These are phyloP conservation scores for Heterotilapia buettikoferi DNA, from an alignment of 2,113 vertebrate species.

Conservation along the genomic window DNA sequence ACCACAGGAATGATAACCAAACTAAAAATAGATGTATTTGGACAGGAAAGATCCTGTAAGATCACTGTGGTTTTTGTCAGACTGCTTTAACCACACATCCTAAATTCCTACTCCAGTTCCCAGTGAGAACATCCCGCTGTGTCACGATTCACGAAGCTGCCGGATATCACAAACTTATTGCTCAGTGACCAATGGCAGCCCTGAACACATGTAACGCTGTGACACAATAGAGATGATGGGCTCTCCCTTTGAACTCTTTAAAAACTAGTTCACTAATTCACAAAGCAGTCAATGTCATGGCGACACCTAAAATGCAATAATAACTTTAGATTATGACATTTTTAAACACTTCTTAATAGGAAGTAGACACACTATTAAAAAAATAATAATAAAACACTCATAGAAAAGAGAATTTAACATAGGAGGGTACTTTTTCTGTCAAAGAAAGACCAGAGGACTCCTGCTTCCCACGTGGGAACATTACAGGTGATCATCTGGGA, in stretches of 20 bases:
- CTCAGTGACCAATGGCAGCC: neutral
- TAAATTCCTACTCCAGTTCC: neutral
- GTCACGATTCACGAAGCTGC: neutral
- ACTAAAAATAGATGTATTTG: neutral
- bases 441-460: neutral
- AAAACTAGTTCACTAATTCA: neutral
- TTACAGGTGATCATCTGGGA: constrained; percentile 20
- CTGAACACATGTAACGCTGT: neutral
- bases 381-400: neutral
- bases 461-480: neutral
- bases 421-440: neutral
- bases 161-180: neutral
- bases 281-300: neutral
- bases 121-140: neutral
- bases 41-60: neutral
- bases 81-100: neutral
- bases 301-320: neutral
- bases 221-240: neutral
- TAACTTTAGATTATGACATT: neutral
- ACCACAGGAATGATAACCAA: neutral
- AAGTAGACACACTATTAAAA: neutral
- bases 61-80: neutral
- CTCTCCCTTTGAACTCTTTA: neutral
- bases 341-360: neutral
- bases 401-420: neutral